phyloP scores from a whole-genome alignment of 2,888 invertebrate species.

The Coelopa pilipes region DNA sequence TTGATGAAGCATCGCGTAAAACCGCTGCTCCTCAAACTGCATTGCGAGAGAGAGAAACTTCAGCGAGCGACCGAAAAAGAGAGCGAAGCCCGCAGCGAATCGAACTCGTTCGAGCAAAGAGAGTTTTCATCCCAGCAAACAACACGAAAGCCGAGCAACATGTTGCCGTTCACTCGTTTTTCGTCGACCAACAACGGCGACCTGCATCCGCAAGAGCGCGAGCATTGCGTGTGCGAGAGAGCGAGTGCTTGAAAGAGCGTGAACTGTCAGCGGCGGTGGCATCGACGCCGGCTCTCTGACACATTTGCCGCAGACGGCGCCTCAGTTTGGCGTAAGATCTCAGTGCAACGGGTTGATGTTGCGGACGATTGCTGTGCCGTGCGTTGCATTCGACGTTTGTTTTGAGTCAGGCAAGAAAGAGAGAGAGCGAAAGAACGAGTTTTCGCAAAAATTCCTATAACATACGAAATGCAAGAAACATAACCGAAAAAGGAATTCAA shows the following conservation, averaged over 20 bases:
- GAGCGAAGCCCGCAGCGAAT: neutral
- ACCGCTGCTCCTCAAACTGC: neutral
- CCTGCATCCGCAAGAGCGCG: neutral
- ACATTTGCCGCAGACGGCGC: conserved; percentile 37
- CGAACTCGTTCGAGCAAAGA: neutral
- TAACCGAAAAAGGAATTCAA: neutral
- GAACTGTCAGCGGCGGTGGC: conserved; percentile 26
- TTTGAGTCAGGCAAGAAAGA: conserved; percentile 15
- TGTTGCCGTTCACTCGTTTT: neutral
- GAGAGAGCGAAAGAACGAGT: neutral
- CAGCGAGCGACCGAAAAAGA: neutral
- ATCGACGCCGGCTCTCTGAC: conserved; percentile 30
- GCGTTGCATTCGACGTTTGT: conserved; percentile 34
- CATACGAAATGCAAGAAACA: too few relatives aligned
- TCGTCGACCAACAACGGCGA: neutral
- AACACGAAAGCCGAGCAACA: neutral
- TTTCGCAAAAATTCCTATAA: too few relatives aligned
- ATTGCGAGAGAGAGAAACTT: neutral
- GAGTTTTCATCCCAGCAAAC: neutral
- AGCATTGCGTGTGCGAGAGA: neutral
- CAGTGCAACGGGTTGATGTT: conserved; percentile 43
- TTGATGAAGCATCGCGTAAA: too few relatives aligned
- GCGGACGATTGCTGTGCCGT: conserved; percentile 39
- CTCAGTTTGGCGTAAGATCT: conserved; percentile 50
- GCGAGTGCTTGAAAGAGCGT: neutral